Evolutionary conservation across 2,797 vertebrate species (phyloP).

Genomic region (Gastrophryne carolinensis): DNA sequence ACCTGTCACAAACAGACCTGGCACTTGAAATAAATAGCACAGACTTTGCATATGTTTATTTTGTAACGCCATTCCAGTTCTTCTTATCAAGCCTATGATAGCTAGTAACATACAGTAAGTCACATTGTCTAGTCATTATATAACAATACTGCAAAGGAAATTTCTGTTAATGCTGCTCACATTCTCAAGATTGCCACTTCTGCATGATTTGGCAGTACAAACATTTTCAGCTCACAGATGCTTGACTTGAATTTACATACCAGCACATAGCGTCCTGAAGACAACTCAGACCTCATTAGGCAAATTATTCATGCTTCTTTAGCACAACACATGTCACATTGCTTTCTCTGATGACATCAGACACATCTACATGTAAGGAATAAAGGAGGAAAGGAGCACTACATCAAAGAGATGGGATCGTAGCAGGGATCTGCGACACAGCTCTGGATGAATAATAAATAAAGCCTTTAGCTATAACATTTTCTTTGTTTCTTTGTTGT

Average conservation of each 20-base stretch:
- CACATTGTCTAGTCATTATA: no score
- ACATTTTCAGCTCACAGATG: slow-evolving; percentile 44
- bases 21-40: no score
- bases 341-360: slow-evolving; percentile 35
- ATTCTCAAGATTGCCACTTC: slow-evolving; percentile 47
- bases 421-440: slow-evolving; percentile 9
- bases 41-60: no score
- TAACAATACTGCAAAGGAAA: slow-evolving; percentile 12
- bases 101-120: no score
- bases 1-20: no score
- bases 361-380: slow-evolving; percentile 28
- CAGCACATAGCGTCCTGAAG: slow-evolving; percentile 14
- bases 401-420: slow-evolving; percentile 25
- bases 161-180: slow-evolving; percentile 33
- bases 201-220: slow-evolving; percentile 46
- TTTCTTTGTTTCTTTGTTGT: neutral
- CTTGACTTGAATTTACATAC: slow-evolving; percentile 46
- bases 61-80: no score
- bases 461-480: neutral
- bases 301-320: slow-evolving; percentile 44
- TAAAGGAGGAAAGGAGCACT: neutral
- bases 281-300: slow-evolving; percentile 26
- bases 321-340: slow-evolving; percentile 42
- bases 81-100: no score
- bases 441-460: slow-evolving; percentile 27